phyloP scores from a whole-genome alignment of 92 coral and sea anemone genomes.

The Scolanthus callimorphus region DNA sequence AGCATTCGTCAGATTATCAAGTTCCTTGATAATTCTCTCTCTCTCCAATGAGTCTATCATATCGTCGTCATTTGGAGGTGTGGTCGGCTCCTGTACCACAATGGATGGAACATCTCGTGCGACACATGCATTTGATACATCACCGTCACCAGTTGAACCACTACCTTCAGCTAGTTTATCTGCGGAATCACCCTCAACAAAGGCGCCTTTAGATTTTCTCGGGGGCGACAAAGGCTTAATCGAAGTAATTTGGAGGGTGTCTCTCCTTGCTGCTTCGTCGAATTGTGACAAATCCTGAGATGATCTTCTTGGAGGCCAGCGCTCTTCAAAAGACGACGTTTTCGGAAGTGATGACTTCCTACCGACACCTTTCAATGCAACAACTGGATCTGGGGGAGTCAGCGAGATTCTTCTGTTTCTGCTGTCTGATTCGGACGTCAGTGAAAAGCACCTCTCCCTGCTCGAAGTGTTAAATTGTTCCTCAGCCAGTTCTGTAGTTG shows the following conservation, averaged over 20 bases:
- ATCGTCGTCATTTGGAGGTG: slow-evolving; percentile 33
- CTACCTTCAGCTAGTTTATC: background rate
- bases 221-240: background rate
- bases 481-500: background rate
- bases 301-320: background rate
- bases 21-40: slow-evolving; percentile 6
- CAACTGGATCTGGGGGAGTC: background rate
- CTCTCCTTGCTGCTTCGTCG: background rate
- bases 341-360: background rate
- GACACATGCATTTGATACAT: too few species aligned
- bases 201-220: background rate
- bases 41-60: slow-evolving; percentile 15
- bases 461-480: background rate
- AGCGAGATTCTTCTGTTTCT: too few species aligned
- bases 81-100: slow-evolving; percentile 8
- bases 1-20: slow-evolving; percentile 1
- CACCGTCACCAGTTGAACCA: background rate
- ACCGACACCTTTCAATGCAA: background rate
- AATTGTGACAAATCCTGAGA: background rate
- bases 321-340: background rate
- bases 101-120: slow-evolving; percentile 13
- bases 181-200: background rate
- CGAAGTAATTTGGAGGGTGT: background rate
- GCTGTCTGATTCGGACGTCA: too few species aligned
- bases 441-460: too few species aligned